Base-by-base conservation (phyloP, 2,888 invertebrate species). In the Prenolepis imparis region DNA sequence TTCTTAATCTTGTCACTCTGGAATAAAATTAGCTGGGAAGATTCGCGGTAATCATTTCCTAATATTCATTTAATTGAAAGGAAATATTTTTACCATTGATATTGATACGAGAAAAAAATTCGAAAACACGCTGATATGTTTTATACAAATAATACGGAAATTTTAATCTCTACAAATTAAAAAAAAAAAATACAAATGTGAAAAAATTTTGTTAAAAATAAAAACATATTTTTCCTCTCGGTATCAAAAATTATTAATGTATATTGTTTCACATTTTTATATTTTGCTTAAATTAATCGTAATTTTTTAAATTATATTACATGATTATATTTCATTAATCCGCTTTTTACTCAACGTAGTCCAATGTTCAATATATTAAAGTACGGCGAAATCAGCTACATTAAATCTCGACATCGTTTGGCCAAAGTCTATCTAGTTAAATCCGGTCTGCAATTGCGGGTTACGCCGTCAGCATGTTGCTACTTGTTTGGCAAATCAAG, bases 401-500 rank as follows among this genome's bases (percentile, higher is more conserved):
- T 70, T 78, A 70, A 78, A 57, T 78, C 64, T 41, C 32, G 41
- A 24, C 21, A 11, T 21, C 32, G 32, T 32, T 57, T 44, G 44
- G 57, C 41, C 57, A 41, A 70, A 78, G 44, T 78, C 72, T 68
- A 36, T 67, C 41, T 57, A 57, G 72, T 70, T 78, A 78, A 78
- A 78, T 78, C 44, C 78, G 57, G 57, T 59, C 44, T 55, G 72
- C 72, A 78, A 41, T 70, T 78, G 78, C 57, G 72, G 72, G 57
- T 70, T 78, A 78, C 72, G 78, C 72, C 72, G 78, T 78, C 78
- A 78, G 78, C 78, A 44, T 59, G 72, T 78, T 78, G 28, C 59
- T 72, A 78, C 72, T 78, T 78, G 78, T 78, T 78, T 44, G 78
- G 72, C 72, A 78, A 78, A 78, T 78, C 78, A 78, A 78, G 70